Percentiles rank a stretch among this genome's conserved stretches.
phyloP scores from a whole-genome alignment of 2,797 vertebrate species.

The Dipus sagitta region DNA sequence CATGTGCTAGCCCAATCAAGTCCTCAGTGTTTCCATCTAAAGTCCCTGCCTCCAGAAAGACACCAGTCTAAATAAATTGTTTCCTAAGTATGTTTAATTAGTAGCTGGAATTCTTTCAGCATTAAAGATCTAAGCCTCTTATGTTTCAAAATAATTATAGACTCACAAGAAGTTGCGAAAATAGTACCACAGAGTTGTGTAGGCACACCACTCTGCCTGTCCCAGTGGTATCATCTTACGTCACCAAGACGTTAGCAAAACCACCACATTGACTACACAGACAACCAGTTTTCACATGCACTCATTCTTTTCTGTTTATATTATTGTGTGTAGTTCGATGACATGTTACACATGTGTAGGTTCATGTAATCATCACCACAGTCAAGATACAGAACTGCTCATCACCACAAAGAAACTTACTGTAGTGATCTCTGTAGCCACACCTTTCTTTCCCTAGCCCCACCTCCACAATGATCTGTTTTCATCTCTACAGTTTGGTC shows the following conservation, averaged over 20 bases:
- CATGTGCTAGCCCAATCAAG: neutral
- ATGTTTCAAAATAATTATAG: slow-evolving; percentile 60
- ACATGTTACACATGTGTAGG: neutral
- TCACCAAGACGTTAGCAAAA: neutral
- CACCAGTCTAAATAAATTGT: neutral
- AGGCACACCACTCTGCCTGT: neutral
- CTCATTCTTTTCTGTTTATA: neutral
- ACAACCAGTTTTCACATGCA: neutral
- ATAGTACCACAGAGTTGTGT: neutral
- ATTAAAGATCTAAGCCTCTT: neutral
- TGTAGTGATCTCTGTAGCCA: fast-evolving
- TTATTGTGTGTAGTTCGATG: neutral
- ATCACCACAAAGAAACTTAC: neutral
- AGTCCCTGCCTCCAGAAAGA: neutral
- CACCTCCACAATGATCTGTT: neutral
- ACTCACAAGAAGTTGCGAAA: neutral
- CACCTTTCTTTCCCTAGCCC: no score
- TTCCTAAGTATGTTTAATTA: slow-evolving; percentile 51
- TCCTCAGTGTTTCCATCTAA: neutral
- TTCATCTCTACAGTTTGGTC: neutral
- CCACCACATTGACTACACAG: fast-evolving
- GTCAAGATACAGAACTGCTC: neutral
- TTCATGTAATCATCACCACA: neutral
- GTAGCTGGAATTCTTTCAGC: slow-evolving; percentile 38
- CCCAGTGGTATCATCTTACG: neutral